These are phyloP conservation scores for Paratrypauchen microcephalus DNA, from an alignment of 2,797 vertebrate genomes.

Conservation along the genomic window DNA sequence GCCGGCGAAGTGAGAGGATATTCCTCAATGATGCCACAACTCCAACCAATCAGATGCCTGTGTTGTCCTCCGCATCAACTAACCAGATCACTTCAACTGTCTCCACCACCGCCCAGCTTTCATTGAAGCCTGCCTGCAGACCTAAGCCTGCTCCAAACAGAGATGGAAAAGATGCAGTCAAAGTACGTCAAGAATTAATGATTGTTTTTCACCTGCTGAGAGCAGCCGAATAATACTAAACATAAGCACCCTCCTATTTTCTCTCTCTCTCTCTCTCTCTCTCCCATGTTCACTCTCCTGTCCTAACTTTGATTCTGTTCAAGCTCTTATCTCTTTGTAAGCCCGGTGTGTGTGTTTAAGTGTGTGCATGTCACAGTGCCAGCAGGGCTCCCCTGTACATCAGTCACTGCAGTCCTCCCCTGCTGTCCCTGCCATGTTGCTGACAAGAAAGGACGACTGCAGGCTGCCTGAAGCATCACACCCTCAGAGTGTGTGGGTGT, in stretches of 20 bases:
- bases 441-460: constrained; percentile 75
- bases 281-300: constrained; percentile 14
- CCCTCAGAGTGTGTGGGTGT: constrained; percentile 27
- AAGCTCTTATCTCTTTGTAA: constrained; percentile 28
- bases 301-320: constrained; percentile 25
- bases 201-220: constrained; percentile 22
- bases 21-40: constrained; percentile 89
- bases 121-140: constrained; percentile 79
- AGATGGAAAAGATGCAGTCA: constrained; percentile 86
- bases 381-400: constrained; percentile 69
- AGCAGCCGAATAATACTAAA: constrained; percentile 16
- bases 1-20: constrained; percentile 93
- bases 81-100: constrained; percentile 64
- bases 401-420: constrained; percentile 69
- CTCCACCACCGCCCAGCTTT: constrained; percentile 53
- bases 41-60: constrained; percentile 66
- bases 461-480: constrained; percentile 57
- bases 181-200: constrained; percentile 77
- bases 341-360: constrained; percentile 25
- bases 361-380: constrained; percentile 48
- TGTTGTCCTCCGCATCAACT: constrained; percentile 25
- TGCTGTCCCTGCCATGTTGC: constrained; percentile 69
- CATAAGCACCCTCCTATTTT: neutral
- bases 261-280: constrained; percentile 13
- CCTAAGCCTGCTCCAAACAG: constrained; percentile 78